Conservation (phyloP, 2,113 vertebrate species). For the Sclerurus mexicanus region DNA sequence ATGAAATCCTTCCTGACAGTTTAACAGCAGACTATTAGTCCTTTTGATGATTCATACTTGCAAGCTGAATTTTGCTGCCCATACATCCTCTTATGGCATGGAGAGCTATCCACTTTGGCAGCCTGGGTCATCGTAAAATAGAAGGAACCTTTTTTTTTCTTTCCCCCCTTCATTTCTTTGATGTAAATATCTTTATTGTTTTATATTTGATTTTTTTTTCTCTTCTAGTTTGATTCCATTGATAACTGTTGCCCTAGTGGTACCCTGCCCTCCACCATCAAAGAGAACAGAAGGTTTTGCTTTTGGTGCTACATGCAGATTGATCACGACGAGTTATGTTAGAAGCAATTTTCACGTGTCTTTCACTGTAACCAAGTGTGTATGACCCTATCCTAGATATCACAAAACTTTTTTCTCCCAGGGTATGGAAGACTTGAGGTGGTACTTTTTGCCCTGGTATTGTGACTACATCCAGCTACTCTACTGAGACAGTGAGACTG, state of each 20-base stretch:
- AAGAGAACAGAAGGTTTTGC: background rate
- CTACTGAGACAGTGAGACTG: background rate
- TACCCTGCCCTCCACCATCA: background rate
- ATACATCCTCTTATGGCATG: background rate
- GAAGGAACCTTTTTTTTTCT: background rate
- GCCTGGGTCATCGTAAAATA: background rate
- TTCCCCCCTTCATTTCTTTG: background rate
- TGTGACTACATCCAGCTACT: background rate
- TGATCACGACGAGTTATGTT: background rate
- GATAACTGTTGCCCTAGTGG: background rate
- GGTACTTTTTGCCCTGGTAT: background rate
- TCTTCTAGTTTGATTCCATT: background rate
- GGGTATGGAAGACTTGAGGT: background rate
- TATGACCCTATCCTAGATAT: background rate
- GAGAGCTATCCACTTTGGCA: background rate
- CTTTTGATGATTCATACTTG: background rate
- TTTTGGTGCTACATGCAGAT: background rate
- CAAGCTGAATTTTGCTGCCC: background rate
- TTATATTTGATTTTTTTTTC: background rate
- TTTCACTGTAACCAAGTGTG: background rate
- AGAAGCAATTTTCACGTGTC: background rate
- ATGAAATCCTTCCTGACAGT: background rate
- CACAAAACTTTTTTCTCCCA: background rate
- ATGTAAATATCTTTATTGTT: background rate
- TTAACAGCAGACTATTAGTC: background rate